Percentiles rank a stretch among this genome's conserved stretches.
These are phyloP conservation scores for Macaria liturata DNA, from an alignment of 2,888 invertebrate genomes.

Conservation along the genomic window DNA sequence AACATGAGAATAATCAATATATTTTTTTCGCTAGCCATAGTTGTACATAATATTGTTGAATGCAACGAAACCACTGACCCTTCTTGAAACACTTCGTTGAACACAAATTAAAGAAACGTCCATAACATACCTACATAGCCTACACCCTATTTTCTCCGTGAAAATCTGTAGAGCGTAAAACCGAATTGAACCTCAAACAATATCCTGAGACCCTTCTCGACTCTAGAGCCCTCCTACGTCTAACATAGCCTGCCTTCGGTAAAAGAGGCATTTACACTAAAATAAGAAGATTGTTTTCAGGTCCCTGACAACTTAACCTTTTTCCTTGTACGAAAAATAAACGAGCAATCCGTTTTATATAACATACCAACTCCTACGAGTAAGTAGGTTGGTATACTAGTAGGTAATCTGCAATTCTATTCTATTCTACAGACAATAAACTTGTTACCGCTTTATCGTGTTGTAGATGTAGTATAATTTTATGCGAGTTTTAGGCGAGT, in stretches of 20 bases:
- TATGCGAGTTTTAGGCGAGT: conserved; percentile 6
- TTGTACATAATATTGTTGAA: no score
- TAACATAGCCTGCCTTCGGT: background rate
- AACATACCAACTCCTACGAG: background rate
- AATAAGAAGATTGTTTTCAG: conserved; percentile 14
- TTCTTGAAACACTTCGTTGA: conserved; percentile 18
- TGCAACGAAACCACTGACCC: conserved; percentile 19
- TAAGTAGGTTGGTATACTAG: background rate
- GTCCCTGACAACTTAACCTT: conserved; percentile 18
- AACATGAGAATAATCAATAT: no score
- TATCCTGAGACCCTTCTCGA: conserved; percentile 12
- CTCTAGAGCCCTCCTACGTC: conserved; percentile 9
- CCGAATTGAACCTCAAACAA: conserved; percentile 13
- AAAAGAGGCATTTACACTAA: background rate
- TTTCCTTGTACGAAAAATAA: conserved; percentile 10
- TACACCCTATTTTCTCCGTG: conserved; percentile 4
- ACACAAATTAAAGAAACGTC: conserved; percentile 18
- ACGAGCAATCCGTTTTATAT: conserved; percentile 8
- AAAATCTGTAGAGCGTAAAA: conserved; percentile 18
- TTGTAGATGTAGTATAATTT: conserved; percentile 18
- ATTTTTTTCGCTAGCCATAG: no score
- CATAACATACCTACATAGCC: conserved; percentile 4
- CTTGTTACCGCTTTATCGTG: conserved; percentile 16
- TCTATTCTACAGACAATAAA: conserved; percentile 15
- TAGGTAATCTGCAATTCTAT: no score